A percentile compares a stretch with the other conserved stretches of the same genome.
These are phyloP conservation scores for Trematomus loennbergii DNA, from an alignment of 2,113 vertebrate species.

Conservation along the genomic window DNA sequence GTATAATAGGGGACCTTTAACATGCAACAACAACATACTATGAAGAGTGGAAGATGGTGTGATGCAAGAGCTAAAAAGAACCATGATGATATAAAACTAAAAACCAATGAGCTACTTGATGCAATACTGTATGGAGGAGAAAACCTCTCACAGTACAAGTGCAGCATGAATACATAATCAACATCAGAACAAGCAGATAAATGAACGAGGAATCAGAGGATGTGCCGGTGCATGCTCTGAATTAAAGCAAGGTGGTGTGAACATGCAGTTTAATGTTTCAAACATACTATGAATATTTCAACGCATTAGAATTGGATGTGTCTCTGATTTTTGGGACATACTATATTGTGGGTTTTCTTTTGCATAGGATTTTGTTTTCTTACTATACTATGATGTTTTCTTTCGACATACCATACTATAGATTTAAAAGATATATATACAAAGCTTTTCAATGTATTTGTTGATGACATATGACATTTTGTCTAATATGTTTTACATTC, in stretches of 20 bases:
- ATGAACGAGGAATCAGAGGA: background rate
- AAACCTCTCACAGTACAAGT: background rate
- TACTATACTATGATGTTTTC: too few species aligned
- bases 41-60: background rate
- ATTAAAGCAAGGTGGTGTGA: background rate
- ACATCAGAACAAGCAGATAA: background rate
- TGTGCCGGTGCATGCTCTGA: background rate
- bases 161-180: background rate
- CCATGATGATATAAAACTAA: background rate
- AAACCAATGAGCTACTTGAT: background rate
- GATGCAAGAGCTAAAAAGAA: conserved; percentile 1
- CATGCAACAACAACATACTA: background rate
- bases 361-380: too few species aligned
- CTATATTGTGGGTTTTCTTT: too few species aligned
- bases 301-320: too few species aligned
- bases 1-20: background rate
- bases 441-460: too few species aligned
- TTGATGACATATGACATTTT: too few species aligned
- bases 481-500: too few species aligned
- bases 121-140: background rate
- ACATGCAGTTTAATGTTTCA: background rate
- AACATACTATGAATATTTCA: too few species aligned
- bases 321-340: too few species aligned
- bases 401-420: too few species aligned
- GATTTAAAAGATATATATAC: too few species aligned